Evolutionary conservation across 1,140 invertebrate species (phyloP), one percentile per base, ranked within the genome.

Genomic region (Drosophila obscura): DNA sequence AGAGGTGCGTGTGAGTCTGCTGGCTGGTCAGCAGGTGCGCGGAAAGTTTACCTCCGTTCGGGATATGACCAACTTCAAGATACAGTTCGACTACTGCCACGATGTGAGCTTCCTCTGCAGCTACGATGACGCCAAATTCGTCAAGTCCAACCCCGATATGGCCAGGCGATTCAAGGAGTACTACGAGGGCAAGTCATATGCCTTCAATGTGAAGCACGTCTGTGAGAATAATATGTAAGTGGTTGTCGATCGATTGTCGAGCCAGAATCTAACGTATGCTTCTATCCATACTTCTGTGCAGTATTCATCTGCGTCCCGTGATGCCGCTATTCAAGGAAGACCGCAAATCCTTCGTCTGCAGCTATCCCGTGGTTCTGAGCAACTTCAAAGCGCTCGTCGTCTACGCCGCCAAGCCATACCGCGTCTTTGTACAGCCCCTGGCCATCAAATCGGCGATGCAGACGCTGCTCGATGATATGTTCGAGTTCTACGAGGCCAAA

Each of bases 361-460:
- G 53, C 5, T 71, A 77, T 64, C 90, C 90, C 5, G 57, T 91
- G 8, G 52, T 90, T 5, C 28, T 74, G 9, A 80, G 75, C 45
- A 73, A 51, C 15, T 91, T 91, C 39, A 35, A 79, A 22, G 87
- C 69, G 0, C 57, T 68, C 0, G 84, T 92, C 1, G 75, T 80
- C 0, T 81, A 80, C 57, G 75, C 78, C 0, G 63, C 72, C 4
- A 81, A 73, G 19, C 52, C 77, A 1, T 93, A 93, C 48, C 93
- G 93, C 45, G 77, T 96, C 1, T 96, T 94, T 87, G 87, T 96
- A 1, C 95, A 96, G 69, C 92, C 93, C 48, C 59, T 79, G 0
- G 51, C 77, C 1, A 93, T 94, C 64, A 67, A 84, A 0, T 80
- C 93, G 3, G n/a, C 49, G n/a, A 74, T 91, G 49, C 62, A 62